These are phyloP conservation scores for Boloria euphrosyne DNA, from an alignment of 2,888 invertebrate genomes.

Conservation along the genomic window DNA sequence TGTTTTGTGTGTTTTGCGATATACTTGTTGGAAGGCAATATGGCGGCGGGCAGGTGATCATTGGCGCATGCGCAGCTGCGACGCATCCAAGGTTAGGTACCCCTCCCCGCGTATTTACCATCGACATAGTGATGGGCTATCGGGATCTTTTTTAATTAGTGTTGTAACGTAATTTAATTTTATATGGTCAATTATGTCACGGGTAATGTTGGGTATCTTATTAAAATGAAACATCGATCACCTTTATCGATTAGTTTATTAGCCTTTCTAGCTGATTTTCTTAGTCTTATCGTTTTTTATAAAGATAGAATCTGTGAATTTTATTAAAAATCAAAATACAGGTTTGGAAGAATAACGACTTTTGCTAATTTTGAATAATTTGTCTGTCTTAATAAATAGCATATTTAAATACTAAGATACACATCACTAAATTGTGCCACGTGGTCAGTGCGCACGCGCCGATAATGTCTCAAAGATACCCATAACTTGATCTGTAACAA, in stretches of 20 bases:
- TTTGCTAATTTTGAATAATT: too few relatives aligned
- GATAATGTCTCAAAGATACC: slow-evolving; percentile 52
- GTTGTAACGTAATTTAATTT: slow-evolving; percentile 41
- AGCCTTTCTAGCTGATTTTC: neutral
- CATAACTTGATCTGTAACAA: slow-evolving; percentile 45
- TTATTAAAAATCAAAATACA: too few relatives aligned
- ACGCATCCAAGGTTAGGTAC: slow-evolving; percentile 70
- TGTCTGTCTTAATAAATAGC: neutral
- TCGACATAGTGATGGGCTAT: slow-evolving; percentile 63
- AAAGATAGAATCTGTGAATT: too few relatives aligned
- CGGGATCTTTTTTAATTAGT: slow-evolving; percentile 41
- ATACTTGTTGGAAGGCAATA: slow-evolving; percentile 69
- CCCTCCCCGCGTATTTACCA: slow-evolving; percentile 60
- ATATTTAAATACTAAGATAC: neutral
- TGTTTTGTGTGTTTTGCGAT: slow-evolving; percentile 50
- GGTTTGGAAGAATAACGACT: too few relatives aligned
- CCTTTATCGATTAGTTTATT: slow-evolving; percentile 25
- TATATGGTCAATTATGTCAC: slow-evolving; percentile 42
- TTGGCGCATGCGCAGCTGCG: slow-evolving; percentile 68
- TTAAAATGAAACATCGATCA: slow-evolving; percentile 31
- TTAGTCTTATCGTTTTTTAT: too few relatives aligned
- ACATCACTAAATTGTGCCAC: slow-evolving; percentile 45
- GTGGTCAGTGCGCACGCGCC: slow-evolving; percentile 63
- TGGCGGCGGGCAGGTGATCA: slow-evolving; percentile 74
- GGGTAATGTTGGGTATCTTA: slow-evolving; percentile 32